These are phyloP conservation scores for Danio tinwini DNA, from an alignment of 2,797 vertebrate genomes.

Conservation along the genomic window DNA sequence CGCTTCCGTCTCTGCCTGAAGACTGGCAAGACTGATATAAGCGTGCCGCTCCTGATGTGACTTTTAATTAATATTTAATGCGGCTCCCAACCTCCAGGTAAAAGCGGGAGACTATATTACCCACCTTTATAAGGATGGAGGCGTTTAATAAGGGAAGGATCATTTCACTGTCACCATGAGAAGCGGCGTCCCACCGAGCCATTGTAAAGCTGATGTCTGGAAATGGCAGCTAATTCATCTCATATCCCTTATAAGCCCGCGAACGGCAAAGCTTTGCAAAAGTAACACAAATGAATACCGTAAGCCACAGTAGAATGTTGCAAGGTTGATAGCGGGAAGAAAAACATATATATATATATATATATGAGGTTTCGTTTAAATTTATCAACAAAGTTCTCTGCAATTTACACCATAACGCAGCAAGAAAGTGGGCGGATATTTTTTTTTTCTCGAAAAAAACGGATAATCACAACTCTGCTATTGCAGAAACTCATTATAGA, in stretches of 20 bases:
- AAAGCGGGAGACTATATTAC: slow-evolving; percentile 65
- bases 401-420: slow-evolving; percentile 8
- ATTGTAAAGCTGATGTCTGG: slow-evolving; percentile 66
- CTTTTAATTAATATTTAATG: slow-evolving; percentile 69
- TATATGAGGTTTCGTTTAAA: neutral
- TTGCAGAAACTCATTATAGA: slow-evolving; percentile 41
- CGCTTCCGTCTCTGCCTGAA: slow-evolving; percentile 66
- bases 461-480: slow-evolving; percentile 37
- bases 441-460: slow-evolving; percentile 40
- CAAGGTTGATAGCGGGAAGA: neutral
- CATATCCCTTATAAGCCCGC: slow-evolving; percentile 40
- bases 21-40: slow-evolving; percentile 61
- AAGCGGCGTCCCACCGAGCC: slow-evolving; percentile 71
- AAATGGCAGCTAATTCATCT: slow-evolving; percentile 69
- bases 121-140: slow-evolving; percentile 73
- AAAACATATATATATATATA: neutral
- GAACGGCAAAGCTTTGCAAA: slow-evolving; percentile 10
- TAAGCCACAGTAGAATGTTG: neutral
- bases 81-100: slow-evolving; percentile 68
- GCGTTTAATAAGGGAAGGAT: slow-evolving; percentile 85
- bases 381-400: slow-evolving; percentile 35
- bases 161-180: slow-evolving; percentile 80
- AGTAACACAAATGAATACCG: neutral
- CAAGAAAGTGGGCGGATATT: slow-evolving; percentile 31
- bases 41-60: slow-evolving; percentile 57